Evolutionary conservation across 1,140 invertebrate genomes (phyloP).

Genomic region (Aphaenogaster floridana): DNA sequence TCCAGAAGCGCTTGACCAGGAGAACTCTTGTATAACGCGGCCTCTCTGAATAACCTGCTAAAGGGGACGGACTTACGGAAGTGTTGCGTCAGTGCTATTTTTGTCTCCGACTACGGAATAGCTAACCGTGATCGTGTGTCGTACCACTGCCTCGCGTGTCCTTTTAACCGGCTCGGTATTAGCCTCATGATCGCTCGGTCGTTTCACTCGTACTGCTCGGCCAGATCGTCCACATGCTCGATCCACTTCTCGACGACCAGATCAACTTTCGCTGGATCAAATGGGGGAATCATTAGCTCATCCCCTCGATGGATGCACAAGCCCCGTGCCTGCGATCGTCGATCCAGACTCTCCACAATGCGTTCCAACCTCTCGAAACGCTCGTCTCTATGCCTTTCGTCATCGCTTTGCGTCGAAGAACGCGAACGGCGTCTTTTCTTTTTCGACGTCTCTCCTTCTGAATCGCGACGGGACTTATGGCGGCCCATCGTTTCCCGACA

Average conservation of each 20-base stretch:
- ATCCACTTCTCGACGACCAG: background rate
- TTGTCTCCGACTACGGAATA: background rate
- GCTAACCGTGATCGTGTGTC: background rate
- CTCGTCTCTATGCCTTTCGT: background rate
- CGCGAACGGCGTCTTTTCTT: too few species aligned
- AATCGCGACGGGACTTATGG: too few species aligned
- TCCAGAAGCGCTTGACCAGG: background rate
- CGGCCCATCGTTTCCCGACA: too few species aligned
- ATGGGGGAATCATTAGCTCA: background rate
- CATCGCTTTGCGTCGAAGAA: background rate
- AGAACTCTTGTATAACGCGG: background rate
- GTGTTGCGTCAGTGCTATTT: background rate
- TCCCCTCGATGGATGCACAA: background rate
- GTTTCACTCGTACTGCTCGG: background rate
- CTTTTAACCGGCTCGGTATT: background rate
- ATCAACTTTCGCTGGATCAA: constrained; percentile 19
- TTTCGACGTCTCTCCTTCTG: too few species aligned
- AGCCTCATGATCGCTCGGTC: background rate
- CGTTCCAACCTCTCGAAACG: background rate
- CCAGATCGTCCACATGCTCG: background rate
- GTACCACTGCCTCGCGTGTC: constrained; percentile 8
- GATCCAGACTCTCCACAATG: background rate
- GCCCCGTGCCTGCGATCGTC: background rate
- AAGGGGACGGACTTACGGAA: constrained; percentile 25
- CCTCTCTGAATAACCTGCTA: background rate